Conservation (phyloP, 2,113 vertebrate species). For the Narcine bancroftii region DNA sequence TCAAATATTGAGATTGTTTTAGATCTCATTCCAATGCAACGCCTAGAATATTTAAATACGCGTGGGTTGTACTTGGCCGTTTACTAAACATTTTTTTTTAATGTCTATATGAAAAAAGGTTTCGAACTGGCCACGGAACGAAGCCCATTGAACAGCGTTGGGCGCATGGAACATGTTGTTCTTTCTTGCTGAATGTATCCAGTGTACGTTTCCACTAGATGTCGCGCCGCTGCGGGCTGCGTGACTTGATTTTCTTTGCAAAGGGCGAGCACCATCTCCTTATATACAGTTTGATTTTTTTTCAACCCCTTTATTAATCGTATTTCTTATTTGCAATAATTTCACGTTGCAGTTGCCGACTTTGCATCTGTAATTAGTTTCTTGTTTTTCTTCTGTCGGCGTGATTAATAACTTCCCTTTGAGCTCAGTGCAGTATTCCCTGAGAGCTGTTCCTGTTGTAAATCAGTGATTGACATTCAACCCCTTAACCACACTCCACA, state of each 20-base stretch:
- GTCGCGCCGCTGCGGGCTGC: neutral
- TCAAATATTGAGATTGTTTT: neutral
- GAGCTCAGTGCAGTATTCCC: slow-evolving; percentile 16
- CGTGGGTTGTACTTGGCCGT: neutral
- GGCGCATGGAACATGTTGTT: slow-evolving; percentile 10
- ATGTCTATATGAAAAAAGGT: neutral
- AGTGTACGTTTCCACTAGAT: slow-evolving; percentile 25
- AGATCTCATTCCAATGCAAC: neutral
- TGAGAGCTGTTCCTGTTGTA: slow-evolving; percentile 32
- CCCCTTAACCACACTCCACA: neutral
- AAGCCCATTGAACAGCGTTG: neutral
- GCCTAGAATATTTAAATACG: neutral
- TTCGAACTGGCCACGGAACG: neutral
- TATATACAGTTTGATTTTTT: neutral
- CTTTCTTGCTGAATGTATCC: slow-evolving; percentile 19
- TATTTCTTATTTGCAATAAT: slow-evolving; percentile 9
- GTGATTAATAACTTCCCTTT: slow-evolving; percentile 31
- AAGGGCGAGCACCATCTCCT: neutral
- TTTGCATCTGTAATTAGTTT: neutral
- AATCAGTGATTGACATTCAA: slow-evolving; percentile 31
- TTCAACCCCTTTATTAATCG: neutral
- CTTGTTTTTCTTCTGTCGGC: neutral
- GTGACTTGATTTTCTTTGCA: too few species aligned
- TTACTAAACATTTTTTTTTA: neutral
- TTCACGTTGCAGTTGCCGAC: neutral